Percentiles rank a stretch among this genome's conserved stretches.
phyloP scores from a whole-genome alignment of 2,797 vertebrate species.

The Sebastes hubbsi region DNA sequence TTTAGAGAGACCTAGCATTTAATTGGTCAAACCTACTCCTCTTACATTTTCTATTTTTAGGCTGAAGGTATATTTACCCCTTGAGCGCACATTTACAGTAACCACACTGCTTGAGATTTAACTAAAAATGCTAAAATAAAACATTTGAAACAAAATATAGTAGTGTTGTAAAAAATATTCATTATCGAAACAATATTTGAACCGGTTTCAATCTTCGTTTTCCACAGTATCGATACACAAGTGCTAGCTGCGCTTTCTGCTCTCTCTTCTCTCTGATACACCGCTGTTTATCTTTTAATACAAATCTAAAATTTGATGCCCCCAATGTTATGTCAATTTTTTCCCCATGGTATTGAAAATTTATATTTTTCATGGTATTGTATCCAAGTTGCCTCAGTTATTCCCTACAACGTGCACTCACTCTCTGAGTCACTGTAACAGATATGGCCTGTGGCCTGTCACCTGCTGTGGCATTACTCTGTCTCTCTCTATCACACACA shows the following conservation, averaged over 20 bases:
- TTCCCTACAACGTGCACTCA: neutral
- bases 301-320: too few relatives aligned
- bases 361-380: neutral
- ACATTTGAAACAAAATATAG: too few relatives aligned
- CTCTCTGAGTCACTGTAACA: constrained; percentile 33
- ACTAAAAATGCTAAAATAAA: neutral
- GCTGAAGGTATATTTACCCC: too few relatives aligned
- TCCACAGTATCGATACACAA: too few relatives aligned
- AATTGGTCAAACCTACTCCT: neutral
- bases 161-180: too few relatives aligned
- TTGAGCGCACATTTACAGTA: neutral
- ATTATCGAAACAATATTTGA: too few relatives aligned
- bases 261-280: too few relatives aligned
- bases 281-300: too few relatives aligned
- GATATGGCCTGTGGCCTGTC: constrained; percentile 7
- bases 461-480: constrained; percentile 20
- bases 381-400: neutral
- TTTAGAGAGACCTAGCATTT: neutral
- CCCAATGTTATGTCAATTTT: too few relatives aligned
- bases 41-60: neutral
- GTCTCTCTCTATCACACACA: neutral
- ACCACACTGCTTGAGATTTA: neutral
- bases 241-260: too few relatives aligned
- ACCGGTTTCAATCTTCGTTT: too few relatives aligned
- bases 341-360: neutral